phyloP scores from a whole-genome alignment of 2,797 vertebrate genomes.

The Pterois miles region DNA sequence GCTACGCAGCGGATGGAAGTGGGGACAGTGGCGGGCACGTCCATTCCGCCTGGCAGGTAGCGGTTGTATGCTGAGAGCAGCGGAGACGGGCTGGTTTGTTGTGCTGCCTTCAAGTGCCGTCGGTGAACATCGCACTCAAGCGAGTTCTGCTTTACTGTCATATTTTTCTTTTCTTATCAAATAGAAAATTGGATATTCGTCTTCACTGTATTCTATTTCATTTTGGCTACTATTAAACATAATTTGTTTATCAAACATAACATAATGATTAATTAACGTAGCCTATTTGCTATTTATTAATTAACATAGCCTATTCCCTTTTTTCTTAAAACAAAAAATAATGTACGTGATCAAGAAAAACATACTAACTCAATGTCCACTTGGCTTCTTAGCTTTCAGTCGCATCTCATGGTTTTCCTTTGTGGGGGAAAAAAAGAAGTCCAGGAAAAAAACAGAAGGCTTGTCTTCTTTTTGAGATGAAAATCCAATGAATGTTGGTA shows the following conservation, averaged over 20 bases:
- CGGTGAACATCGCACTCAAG: background rate
- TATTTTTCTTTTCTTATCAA: background rate
- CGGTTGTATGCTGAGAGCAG: conserved; percentile 26
- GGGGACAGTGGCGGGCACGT: conserved; percentile 20
- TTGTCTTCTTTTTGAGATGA: background rate
- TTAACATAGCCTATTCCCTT: background rate
- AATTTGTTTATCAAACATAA: background rate
- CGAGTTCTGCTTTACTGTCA: background rate
- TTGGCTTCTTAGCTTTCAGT: background rate
- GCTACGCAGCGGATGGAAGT: conserved; percentile 32
- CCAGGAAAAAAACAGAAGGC: background rate
- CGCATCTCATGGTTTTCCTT: background rate
- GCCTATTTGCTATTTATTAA: background rate
- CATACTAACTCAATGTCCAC: background rate
- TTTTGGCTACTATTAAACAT: background rate
- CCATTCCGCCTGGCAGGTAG: conserved; percentile 55
- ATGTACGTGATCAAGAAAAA: background rate
- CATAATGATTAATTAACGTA: background rate
- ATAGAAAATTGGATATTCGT: background rate
- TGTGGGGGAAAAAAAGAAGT: background rate
- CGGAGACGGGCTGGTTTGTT: conserved; percentile 26
- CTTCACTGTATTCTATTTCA: background rate
- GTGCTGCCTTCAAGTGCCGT: conserved; percentile 44
- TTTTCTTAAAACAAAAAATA: background rate
- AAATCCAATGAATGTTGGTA: too few species aligned